phyloP scores from a whole-genome alignment of 2,113 vertebrate species.

The Polyodon spathula region DNA sequence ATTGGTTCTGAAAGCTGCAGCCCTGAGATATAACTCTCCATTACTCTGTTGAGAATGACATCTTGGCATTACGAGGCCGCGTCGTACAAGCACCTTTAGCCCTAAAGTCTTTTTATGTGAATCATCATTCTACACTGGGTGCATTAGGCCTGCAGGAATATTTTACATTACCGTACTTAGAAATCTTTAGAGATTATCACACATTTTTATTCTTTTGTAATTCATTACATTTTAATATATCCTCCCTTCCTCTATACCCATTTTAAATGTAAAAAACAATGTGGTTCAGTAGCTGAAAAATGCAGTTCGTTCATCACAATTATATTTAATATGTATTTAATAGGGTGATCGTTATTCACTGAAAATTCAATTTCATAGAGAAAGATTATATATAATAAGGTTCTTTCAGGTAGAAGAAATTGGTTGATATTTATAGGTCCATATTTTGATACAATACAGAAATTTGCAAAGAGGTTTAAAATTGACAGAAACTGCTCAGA shows the following conservation, averaged over 20 bases:
- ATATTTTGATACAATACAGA: no score
- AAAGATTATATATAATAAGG: background rate
- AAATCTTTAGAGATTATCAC: constrained; percentile 10
- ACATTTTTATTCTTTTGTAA: background rate
- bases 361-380: background rate
- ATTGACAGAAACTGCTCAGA: no score
- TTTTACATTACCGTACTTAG: constrained; percentile 10
- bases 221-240: constrained; percentile 3
- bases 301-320: background rate
- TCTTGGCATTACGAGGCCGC: background rate
- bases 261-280: constrained; percentile 4
- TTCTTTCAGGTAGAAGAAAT: no score
- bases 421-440: no score
- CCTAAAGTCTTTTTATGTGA: background rate
- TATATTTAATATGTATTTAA: background rate
- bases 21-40: constrained; percentile 13
- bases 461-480: no score
- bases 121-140: background rate
- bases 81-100: constrained; percentile 6
- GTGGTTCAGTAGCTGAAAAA: background rate
- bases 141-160: constrained; percentile 5
- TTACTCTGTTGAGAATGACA: constrained; percentile 10
- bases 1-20: constrained; percentile 11
- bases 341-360: background rate
- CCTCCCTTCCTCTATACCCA: background rate